Evolutionary conservation across 2,888 invertebrate species (phyloP).

Genomic region (Ichneumon xanthorius): DNA sequence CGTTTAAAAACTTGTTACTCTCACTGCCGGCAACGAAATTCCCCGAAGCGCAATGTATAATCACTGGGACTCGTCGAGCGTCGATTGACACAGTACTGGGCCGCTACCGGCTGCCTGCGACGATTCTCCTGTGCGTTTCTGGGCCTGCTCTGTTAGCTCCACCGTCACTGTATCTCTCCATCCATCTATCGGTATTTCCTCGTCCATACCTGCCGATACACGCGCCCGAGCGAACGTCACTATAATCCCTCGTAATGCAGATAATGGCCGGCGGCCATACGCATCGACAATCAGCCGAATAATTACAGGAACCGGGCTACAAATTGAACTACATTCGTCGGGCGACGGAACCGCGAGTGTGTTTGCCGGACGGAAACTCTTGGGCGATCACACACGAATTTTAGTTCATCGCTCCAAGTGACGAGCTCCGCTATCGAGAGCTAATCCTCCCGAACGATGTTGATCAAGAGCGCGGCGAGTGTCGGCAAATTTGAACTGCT

Average conservation of each 20-base stretch:
- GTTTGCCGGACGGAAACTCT: constrained; percentile 21
- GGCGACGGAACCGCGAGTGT: constrained; percentile 34
- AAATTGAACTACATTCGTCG: constrained; percentile 78
- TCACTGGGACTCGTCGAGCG: constrained; percentile 66
- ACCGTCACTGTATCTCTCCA: not conserved
- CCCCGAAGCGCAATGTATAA: constrained; percentile 79
- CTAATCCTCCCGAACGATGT: not conserved
- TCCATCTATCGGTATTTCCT: constrained; percentile 48
- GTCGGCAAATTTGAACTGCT: not conserved
- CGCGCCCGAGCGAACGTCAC: constrained; percentile 73
- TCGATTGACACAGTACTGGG: constrained; percentile 68
- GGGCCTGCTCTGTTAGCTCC: constrained; percentile 40
- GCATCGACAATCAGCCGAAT: constrained; percentile 80
- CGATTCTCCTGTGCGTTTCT: constrained; percentile 23
- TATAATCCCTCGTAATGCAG: constrained; percentile 81
- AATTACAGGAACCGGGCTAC: constrained; percentile 78
- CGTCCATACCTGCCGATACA: constrained; percentile 43
- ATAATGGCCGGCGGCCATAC: constrained; percentile 75
- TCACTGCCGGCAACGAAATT: constrained; percentile 73
- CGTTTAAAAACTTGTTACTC: constrained; percentile 72
- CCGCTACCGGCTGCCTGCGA: not conserved
- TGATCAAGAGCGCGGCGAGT: not conserved
- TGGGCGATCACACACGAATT: constrained; percentile 26
- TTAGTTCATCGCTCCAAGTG: constrained; percentile 1
- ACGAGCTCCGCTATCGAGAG: not conserved